phyloP scores from a whole-genome alignment of 2,888 invertebrate genomes.

The Shargacucullia verbasci region DNA sequence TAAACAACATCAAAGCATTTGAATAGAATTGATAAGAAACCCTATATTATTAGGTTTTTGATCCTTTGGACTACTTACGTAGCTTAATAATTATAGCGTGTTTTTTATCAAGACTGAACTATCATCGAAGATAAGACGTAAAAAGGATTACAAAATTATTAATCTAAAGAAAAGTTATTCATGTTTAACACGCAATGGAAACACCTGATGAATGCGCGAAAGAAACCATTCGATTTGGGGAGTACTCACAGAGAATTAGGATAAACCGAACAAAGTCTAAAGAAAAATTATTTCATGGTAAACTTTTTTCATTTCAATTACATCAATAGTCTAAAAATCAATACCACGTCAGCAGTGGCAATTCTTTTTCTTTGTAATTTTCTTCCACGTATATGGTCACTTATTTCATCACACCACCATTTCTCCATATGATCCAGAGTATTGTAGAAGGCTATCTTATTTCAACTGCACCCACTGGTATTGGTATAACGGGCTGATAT shows the following conservation, averaged over 20 bases:
- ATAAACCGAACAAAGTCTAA: slow-evolving; percentile 43
- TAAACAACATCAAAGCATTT: slow-evolving; percentile 1
- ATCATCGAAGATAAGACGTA: too few species aligned
- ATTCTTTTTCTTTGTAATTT: too few species aligned
- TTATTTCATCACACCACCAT: too few species aligned
- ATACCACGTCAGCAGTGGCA: too few species aligned
- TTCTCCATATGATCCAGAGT: too few species aligned
- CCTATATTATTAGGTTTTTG: slow-evolving; percentile 11
- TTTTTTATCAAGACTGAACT: neutral
- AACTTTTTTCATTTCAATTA: neutral
- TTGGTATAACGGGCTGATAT: too few species aligned
- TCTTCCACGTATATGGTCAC: too few species aligned
- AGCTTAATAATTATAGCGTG: neutral
- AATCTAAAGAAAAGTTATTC: slow-evolving; percentile 16
- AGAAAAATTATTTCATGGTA: slow-evolving; percentile 54
- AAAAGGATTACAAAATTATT: neutral
- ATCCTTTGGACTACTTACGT: neutral
- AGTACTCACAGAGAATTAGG: slow-evolving; percentile 21
- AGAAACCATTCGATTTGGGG: slow-evolving; percentile 13
- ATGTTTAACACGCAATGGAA: slow-evolving; percentile 45
- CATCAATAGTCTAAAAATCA: too few species aligned
- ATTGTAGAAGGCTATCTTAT: too few species aligned
- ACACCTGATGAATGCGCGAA: slow-evolving; percentile 32
- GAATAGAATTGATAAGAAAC: neutral
- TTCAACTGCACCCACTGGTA: too few species aligned